Conservation (phyloP, 2,113 vertebrate species). For the Odobenus rosmarus region DNA sequence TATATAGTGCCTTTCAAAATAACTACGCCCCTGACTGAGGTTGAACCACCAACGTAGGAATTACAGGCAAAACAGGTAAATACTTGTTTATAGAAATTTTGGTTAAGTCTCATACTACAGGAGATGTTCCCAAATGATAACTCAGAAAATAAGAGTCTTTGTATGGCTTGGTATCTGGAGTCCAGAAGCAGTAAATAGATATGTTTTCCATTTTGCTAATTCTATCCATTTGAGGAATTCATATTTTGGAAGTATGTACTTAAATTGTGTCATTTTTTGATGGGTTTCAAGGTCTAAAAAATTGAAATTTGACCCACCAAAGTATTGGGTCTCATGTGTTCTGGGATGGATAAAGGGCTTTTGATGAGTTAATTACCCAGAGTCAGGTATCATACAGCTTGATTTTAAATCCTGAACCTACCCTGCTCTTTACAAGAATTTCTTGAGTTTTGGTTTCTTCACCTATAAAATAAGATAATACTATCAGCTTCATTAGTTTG, state of each 20-base stretch:
- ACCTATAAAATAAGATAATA: neutral
- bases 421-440: neutral
- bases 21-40: neutral
- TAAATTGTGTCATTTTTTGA: slow-evolving; percentile 1
- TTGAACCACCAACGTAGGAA: neutral
- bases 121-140: neutral
- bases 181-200: neutral
- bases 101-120: neutral
- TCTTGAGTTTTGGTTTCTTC: neutral
- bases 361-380: neutral
- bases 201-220: neutral
- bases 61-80: neutral
- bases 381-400: neutral
- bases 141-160: neutral
- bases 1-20: neutral
- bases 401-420: neutral
- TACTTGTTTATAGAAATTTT: neutral
- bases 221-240: neutral
- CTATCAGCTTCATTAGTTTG: neutral
- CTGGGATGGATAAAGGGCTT: neutral
- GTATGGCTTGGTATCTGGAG: neutral
- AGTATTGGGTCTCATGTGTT: neutral
- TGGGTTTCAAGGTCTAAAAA: neutral
- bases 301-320: slow-evolving; percentile 7
- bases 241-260: neutral